Evolutionary conservation across 1,140 invertebrate species (phyloP).

Genomic region (Neodiprion pinetum): DNA sequence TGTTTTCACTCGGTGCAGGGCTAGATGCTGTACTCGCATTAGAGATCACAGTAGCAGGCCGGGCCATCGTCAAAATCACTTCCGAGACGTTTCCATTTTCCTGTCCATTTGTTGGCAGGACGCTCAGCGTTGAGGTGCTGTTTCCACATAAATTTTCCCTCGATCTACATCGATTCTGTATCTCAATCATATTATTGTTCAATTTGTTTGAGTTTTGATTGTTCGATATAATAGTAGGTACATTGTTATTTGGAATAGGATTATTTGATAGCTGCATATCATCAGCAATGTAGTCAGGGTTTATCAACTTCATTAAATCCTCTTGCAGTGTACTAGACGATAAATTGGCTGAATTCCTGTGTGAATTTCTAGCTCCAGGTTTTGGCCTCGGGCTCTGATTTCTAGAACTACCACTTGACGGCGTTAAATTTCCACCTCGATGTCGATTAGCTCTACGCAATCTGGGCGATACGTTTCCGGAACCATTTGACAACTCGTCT

Average conservation of each 20-base stretch:
- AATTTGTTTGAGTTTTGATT: conserved; percentile 51
- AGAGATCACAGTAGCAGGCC: conserved; percentile 76
- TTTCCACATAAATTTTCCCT: conserved; percentile 65
- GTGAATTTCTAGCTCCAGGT: conserved; percentile 58
- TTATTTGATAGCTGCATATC: conserved; percentile 52
- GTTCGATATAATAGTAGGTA: conserved; percentile 10
- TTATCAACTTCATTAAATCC: conserved; percentile 88
- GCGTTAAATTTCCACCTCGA: conserved; percentile 52
- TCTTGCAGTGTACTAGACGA: conserved; percentile 80
- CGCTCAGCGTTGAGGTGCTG: conserved; percentile 51
- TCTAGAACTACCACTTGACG: conserved; percentile 62
- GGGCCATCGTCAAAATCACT: conserved; percentile 75
- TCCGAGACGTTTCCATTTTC: conserved; percentile 56
- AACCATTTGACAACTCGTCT: conserved; percentile 67
- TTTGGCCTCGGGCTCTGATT: conserved; percentile 70
- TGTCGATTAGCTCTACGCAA: conserved; percentile 55
- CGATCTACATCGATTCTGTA: conserved; percentile 60
- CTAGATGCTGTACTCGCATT: conserved; percentile 70
- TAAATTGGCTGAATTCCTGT: conserved; percentile 70
- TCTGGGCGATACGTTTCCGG: conserved; percentile 65
- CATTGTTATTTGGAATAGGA: conserved; percentile 41
- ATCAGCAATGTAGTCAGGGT: conserved; percentile 77
- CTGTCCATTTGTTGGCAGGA: conserved; percentile 37
- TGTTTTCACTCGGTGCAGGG: conserved; percentile 67
- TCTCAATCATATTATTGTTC: conserved; percentile 55